Evolutionary conservation across 2,888 invertebrate genomes (phyloP), one percentile per base, ranked within the genome.

Genomic region (Agrotis segetum): DNA sequence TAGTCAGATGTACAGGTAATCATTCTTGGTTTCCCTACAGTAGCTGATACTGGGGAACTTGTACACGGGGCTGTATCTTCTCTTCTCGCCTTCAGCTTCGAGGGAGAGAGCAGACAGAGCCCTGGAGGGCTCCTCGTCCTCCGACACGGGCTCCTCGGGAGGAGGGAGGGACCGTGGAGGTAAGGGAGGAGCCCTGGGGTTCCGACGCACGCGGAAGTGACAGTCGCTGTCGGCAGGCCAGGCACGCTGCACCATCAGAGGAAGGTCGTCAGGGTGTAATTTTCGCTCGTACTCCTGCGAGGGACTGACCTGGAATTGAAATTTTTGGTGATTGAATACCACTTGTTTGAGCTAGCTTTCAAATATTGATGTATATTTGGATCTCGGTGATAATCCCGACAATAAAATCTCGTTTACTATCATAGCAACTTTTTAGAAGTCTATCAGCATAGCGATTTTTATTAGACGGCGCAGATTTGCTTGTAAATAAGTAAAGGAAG

Each of bases 251-350:
- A 98, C 98, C 84, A 97, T 97, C 34, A 99, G 96, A 0, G 99
- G 98, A 77, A 98, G 96, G 92, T 99, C 99, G 84, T 98, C 98
- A 0, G 98, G 98, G 92, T 99, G 98, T 50, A 99, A 94, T 94
- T 98, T 98, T 71, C 99, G 97, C 92, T 99, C 98, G 93, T 98
- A 98, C 92, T 98, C 98, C 92, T 98, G 98, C 11, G 98, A 97
- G 78, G 97, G 97, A 87, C 97, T 97, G 40, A 97, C 97, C 97
- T 97, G 91, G 13, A 93, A 91, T 53, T 3, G 6, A 21, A 19
- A 24, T 60, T 49, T n/a, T 46, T 34, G 40, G 16, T 4, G 3
- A 24, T 66, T 53, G 40, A 56, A 55, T n/a, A 52, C 61, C 13
- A 3, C 5, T 17, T 29, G 13, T 29, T 55, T 11, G 2, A 29